A percentile compares a stretch with the other conserved stretches of the same genome.
phyloP scores from a whole-genome alignment of 2,797 vertebrate species.

The Poeciliopsis gracilis region DNA sequence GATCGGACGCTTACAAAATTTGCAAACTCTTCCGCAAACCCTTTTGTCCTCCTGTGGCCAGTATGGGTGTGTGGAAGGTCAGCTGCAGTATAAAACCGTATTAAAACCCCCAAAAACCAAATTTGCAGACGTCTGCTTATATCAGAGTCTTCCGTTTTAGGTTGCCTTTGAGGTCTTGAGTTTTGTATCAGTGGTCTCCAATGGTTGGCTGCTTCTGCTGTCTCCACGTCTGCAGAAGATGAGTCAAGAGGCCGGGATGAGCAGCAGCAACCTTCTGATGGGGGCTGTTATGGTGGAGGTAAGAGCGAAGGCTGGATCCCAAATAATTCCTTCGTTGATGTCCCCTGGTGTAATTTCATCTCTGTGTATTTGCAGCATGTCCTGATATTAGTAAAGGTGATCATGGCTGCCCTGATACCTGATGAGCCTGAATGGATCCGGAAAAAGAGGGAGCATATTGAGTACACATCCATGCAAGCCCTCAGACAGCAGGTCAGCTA shows the following conservation, averaged over 20 bases:
- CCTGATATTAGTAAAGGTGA: constrained; percentile 78
- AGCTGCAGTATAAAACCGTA: constrained; percentile 19
- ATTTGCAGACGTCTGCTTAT: background rate
- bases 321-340: background rate
- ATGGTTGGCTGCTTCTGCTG: constrained; percentile 85
- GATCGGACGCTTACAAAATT: constrained; percentile 84
- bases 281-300: constrained; percentile 81
- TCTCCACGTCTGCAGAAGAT: constrained; percentile 73
- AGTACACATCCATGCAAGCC: constrained; percentile 80
- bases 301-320: background rate
- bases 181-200: constrained; percentile 83
- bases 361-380: constrained; percentile 72
- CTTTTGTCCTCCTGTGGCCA: constrained; percentile 74
- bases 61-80: constrained; percentile 87
- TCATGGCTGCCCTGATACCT: constrained; percentile 80
- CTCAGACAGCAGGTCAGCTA: constrained; percentile 75
- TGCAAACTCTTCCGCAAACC: constrained; percentile 85
- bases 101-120: background rate
- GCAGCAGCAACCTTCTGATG: constrained; percentile 66
- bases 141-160: constrained; percentile 56
- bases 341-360: background rate
- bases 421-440: constrained; percentile 83
- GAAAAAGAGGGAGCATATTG: constrained; percentile 78
- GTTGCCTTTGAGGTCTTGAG: constrained; percentile 83
- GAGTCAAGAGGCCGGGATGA: constrained; percentile 66